A percentile compares a stretch with the other conserved stretches of the same genome.
Evolutionary conservation across 2,797 vertebrate genomes (phyloP).

Genomic region (Enteromius trimaculatus): DNA sequence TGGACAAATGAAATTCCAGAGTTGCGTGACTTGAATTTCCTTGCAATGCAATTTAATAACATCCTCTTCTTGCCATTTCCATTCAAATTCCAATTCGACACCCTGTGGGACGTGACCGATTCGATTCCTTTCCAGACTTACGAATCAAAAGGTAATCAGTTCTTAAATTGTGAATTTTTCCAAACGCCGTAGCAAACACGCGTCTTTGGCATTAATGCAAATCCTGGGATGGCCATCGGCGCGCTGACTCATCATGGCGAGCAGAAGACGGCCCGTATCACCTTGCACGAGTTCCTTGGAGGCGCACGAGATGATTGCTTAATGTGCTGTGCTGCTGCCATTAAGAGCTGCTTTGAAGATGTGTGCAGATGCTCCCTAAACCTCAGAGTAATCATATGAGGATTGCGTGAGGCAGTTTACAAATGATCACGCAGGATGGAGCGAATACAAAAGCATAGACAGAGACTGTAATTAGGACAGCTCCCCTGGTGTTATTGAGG

Average conservation of each 20-base stretch:
- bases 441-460: slow-evolving; percentile 51
- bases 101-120: neutral
- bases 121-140: neutral
- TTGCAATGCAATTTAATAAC: neutral
- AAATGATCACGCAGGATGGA: slow-evolving; percentile 51
- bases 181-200: slow-evolving; percentile 46
- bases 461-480: slow-evolving; percentile 67
- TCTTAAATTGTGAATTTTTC: neutral
- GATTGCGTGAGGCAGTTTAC: slow-evolving; percentile 63
- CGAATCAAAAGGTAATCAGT: neutral
- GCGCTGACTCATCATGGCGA: slow-evolving; percentile 60
- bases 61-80: neutral
- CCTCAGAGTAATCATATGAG: slow-evolving; percentile 64
- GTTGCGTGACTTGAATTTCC: neutral
- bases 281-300: slow-evolving; percentile 56
- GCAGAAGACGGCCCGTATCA: slow-evolving; percentile 53
- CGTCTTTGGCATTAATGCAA: slow-evolving; percentile 53
- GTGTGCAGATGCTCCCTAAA: slow-evolving; percentile 63
- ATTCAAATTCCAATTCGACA: slow-evolving; percentile 8
- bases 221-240: slow-evolving; percentile 61
- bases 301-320: slow-evolving; percentile 52
- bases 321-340: slow-evolving; percentile 56
- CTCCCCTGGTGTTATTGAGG: slow-evolving; percentile 62
- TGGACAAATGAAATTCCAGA: neutral
- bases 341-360: slow-evolving; percentile 64